Evolutionary conservation across 1,140 invertebrate species (phyloP), one percentile per base, ranked within the genome.

Genomic region (Cherax quadricarinatus): DNA sequence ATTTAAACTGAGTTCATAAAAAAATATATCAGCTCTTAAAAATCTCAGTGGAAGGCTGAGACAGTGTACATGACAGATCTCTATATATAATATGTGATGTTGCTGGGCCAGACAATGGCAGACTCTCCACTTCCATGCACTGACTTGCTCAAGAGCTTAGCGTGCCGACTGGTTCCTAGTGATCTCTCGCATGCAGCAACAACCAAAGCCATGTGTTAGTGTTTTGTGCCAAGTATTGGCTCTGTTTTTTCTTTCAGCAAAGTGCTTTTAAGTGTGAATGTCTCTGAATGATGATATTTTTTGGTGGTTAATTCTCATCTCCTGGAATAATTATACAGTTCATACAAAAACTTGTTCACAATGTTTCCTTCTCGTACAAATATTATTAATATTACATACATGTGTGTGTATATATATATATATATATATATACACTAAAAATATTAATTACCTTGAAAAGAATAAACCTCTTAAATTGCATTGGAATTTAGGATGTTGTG

Each of bases 61-160:
- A 57, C 14, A 57, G 14, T 57, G 30, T 41, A 41, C 53, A 57
- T 57, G 53, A 57, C 53, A 57, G 53, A 10, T 57, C 53, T 57
- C 4, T 57, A 57, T 57, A 57, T 14, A 57, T 9, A 10, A 57
- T 57, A 57, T 21, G 66, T 78, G 21, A 73, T 73, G 49, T 30
- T 87, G n/a, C 41, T 87, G 30, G 62, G 48, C 70, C n/a, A n/a
- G 57, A 81, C 21, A 49, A 53, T 48, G 79, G 53, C 80, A 48
- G 84, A 51, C 24, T 86, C 85, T 81, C 78, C 84, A 80, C 90
- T 86, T 86, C 79, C 84, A 86, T 81, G 49, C 84, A 87, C 84
- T 66, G 80, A 80, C 84, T 91, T 91, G 90, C 90, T 91, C 90
- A 91, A 91, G 90, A 91, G 84, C 85, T 87, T 91, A 81, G 86